Base-by-base conservation (phyloP, 92 coral and sea anemone species). In the Pocillopora grandis region DNA sequence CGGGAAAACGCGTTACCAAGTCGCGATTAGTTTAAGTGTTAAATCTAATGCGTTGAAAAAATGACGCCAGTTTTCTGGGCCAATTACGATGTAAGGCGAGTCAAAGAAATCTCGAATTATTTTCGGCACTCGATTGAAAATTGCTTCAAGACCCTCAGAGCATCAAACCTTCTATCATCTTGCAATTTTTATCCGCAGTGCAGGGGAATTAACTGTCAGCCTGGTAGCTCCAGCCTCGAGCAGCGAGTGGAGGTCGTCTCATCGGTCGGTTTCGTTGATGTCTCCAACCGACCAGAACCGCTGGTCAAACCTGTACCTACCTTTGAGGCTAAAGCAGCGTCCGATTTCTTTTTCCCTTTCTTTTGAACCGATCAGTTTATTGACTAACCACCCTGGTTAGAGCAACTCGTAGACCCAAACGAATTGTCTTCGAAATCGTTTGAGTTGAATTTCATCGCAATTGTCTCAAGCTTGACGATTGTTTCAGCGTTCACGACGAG, bases 221-320 rank as follows among this genome's bases (percentile, higher is more conserved):
- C 88, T 8, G 91, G 93, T 2, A 83, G 76, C 88, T 77, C 84
- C 42, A 75, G 83, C 59, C 79, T 88, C 6, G 82, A 83, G 48
- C 98, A 95, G 76, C 60, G 83, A 49, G 87, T 97, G 59, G 99
- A 97, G 72, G 97, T 94, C 27, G 94, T 94, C 33, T 82, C 94
- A 48, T 92, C 98, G 17, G 99, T 95, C 10, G 89, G 94, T 58
- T 96, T 96, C 66, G 89, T 94, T 23, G 99, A 96, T 66, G 97
- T 96, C 31, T 96, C 99, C 0, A 71, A 88, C 35, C 78, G 76
- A 67, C 98, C 99, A 27, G 86, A 85, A 18, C 83, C 92, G 21
- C 91, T 84, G 62, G 71, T 87, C 48, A 94, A 96, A 61, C 93
- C 99, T 57, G 79, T 86, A 56, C 98, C 98, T 16, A 91, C 98